Conservation (phyloP, 1,140 invertebrate genomes). For the Pachyrhynchus sulphureomaculatus region DNA sequence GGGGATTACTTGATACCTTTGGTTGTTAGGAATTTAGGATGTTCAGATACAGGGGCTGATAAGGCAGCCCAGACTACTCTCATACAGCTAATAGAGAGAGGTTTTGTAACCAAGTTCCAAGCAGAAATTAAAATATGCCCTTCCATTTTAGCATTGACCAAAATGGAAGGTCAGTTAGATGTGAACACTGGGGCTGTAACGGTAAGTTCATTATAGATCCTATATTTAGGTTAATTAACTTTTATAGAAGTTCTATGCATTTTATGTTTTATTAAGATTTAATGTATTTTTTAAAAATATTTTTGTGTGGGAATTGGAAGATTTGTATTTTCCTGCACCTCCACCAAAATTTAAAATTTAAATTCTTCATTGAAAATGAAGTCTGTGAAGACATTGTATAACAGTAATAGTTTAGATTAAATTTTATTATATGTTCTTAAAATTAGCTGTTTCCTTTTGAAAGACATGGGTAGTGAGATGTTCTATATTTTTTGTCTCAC, state of each 20-base stretch:
- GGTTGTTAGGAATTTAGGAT: constrained; percentile 44
- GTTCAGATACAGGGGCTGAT: constrained; percentile 36
- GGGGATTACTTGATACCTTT: constrained; percentile 44
- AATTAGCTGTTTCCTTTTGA: constrained; percentile 57
- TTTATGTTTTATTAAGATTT: neutral
- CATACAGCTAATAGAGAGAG: constrained; percentile 42
- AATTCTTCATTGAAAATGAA: too few relatives aligned
- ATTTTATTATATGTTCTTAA: neutral
- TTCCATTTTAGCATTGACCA: constrained; percentile 43
- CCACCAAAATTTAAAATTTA: neutral
- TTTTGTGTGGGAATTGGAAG: neutral
- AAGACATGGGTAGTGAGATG: constrained; percentile 98
- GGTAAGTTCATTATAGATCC: constrained; percentile 31
- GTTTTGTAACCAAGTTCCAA: constrained; percentile 40
- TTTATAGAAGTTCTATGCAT: too few relatives aligned
- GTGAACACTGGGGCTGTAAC: constrained; percentile 38
- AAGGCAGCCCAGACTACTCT: constrained; percentile 38
- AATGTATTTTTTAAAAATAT: neutral
- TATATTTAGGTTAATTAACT: neutral
- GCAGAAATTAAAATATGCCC: constrained; percentile 49
- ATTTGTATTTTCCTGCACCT: neutral
- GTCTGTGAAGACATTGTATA: neutral
- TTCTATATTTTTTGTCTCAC: constrained; percentile 71
- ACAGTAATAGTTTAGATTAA: neutral
- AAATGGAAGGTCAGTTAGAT: constrained; percentile 33